Evolutionary conservation across 2,888 invertebrate genomes (phyloP).

Genomic region (Seladonia tumulorum): DNA sequence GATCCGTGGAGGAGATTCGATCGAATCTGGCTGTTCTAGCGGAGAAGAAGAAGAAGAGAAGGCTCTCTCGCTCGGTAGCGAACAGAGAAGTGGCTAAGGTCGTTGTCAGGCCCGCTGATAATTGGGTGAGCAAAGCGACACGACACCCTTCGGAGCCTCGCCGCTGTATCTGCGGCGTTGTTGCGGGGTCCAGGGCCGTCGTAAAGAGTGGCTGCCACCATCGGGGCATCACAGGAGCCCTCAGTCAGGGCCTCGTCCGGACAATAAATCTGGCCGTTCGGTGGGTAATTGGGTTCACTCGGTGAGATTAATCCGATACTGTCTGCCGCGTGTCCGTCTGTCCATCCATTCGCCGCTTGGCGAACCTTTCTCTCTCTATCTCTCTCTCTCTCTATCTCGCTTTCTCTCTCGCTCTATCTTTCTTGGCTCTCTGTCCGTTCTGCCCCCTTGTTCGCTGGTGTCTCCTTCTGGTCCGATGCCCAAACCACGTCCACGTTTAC

Average conservation of each 20-base stretch:
- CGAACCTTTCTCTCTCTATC: slow-evolving; percentile 54
- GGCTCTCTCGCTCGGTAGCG: slow-evolving; percentile 56
- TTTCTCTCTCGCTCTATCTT: background rate
- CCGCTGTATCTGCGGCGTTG: slow-evolving; percentile 63
- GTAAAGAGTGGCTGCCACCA: slow-evolving; percentile 80
- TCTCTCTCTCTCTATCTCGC: background rate
- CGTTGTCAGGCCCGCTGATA: slow-evolving; percentile 79
- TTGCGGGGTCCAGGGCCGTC: slow-evolving; percentile 69
- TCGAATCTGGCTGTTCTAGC: slow-evolving; percentile 41
- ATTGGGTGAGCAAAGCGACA: slow-evolving; percentile 82
- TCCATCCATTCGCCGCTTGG: slow-evolving; percentile 77
- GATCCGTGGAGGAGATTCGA: slow-evolving; percentile 47
- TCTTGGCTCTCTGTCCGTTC: slow-evolving; percentile 27
- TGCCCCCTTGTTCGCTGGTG: slow-evolving; percentile 8
- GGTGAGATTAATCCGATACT: slow-evolving; percentile 84
- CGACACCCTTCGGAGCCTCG: slow-evolving; percentile 74
- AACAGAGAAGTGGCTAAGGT: slow-evolving; percentile 64
- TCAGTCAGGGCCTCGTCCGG: slow-evolving; percentile 78
- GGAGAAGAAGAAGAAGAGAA: slow-evolving; percentile 19
- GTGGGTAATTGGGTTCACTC: slow-evolving; percentile 84
- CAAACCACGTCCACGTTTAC: slow-evolving; percentile 55
- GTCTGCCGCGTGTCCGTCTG: slow-evolving; percentile 83
- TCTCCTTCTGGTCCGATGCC: slow-evolving; percentile 28
- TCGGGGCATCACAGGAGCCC: slow-evolving; percentile 78
- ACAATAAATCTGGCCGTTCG: slow-evolving; percentile 83